phyloP scores from a whole-genome alignment of 2,113 vertebrate species.

The Thamnaconus septentrionalis region DNA sequence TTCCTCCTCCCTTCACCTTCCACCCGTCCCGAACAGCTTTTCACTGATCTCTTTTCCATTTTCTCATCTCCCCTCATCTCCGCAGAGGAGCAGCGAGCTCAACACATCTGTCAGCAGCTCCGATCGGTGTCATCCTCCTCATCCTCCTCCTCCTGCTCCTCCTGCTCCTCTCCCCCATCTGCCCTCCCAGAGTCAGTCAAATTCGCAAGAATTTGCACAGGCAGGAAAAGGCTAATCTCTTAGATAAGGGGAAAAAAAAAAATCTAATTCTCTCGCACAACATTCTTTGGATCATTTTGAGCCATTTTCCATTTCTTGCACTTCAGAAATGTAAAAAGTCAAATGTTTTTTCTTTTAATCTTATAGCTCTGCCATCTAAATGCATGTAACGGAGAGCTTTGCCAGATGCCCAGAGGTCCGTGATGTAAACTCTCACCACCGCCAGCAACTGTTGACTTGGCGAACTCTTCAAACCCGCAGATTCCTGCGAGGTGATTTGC shows the following conservation, averaged over 20 bases:
- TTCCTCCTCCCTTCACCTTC: not conserved
- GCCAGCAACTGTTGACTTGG: conserved; percentile 33
- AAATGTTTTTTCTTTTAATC: no score
- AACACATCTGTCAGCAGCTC: conserved; percentile 55
- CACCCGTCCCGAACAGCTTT: no score
- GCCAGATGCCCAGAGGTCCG: conserved; percentile 24
- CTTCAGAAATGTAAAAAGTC: no score
- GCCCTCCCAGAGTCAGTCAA: conserved; percentile 36
- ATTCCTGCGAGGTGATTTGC: conserved; percentile 34
- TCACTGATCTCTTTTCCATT: conserved; percentile 24
- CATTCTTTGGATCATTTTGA: no score
- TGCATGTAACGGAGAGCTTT: conserved; percentile 6
- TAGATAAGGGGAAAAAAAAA: conserved; percentile 27
- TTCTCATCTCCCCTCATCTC: conserved; percentile 40
- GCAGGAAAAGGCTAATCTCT: conserved; percentile 13
- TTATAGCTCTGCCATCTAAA: no score
- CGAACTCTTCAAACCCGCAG: conserved; percentile 29
- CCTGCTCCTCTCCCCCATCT: conserved; percentile 9
- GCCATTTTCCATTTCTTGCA: no score
- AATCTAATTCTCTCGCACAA: not conserved
- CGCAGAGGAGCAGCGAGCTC: conserved; percentile 35
- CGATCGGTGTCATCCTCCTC: conserved; percentile 48
- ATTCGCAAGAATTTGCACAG: conserved; percentile 18
- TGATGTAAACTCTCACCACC: conserved; percentile 22
- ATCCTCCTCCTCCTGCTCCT: conserved; percentile 30